phyloP scores from a whole-genome alignment of 2,113 vertebrate genomes.

The Daphoenositta chrysoptera region DNA sequence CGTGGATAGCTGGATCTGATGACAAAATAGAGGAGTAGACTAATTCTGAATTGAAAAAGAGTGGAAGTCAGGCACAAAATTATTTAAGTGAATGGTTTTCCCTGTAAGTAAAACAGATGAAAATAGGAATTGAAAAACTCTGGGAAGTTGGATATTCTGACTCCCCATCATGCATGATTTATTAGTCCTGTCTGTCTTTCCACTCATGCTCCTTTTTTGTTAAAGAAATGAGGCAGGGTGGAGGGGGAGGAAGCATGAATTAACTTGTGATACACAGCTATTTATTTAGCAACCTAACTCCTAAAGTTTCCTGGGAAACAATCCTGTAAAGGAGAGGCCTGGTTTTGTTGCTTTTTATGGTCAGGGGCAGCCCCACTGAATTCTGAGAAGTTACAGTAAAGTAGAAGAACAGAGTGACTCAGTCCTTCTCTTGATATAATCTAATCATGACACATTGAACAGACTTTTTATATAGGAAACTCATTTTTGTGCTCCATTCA shows the following conservation, averaged over 20 bases:
- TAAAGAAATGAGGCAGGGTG: neutral
- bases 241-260: neutral
- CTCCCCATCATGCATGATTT: neutral
- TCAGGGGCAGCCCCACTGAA: neutral
- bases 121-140: neutral
- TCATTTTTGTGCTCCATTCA: neutral
- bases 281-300: neutral
- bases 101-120: neutral
- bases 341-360: neutral
- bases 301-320: neutral
- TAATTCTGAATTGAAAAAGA: neutral
- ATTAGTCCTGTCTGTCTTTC: neutral
- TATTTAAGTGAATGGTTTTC: neutral
- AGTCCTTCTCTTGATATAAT: neutral
- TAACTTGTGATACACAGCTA: neutral
- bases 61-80: neutral
- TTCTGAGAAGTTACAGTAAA: neutral
- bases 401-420: neutral
- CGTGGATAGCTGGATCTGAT: neutral
- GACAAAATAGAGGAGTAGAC: neutral
- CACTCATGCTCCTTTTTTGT: neutral
- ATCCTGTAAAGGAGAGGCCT: neutral
- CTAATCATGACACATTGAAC: neutral
- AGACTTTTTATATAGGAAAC: neutral
- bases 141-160: neutral